A percentile compares a stretch with the other conserved stretches of the same genome.
phyloP scores from a whole-genome alignment of 2,888 invertebrate genomes.

The Tyria jacobaeae region DNA sequence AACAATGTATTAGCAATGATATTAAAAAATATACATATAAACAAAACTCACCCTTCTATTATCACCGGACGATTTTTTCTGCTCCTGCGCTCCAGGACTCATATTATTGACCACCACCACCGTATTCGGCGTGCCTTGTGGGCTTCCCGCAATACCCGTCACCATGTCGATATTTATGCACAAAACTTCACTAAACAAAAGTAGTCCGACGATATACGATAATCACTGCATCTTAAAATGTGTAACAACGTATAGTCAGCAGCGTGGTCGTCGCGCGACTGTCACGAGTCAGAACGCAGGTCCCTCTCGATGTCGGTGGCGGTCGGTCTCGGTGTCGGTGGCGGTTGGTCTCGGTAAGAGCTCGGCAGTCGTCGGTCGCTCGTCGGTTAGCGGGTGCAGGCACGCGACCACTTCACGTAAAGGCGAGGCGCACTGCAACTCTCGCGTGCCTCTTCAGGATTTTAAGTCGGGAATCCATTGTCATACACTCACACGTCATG shows the following conservation, averaged over 20 bases:
- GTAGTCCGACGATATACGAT: slow-evolving; percentile 35
- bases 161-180: slow-evolving; percentile 68
- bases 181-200: slow-evolving; percentile 50
- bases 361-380: slow-evolving; percentile 39
- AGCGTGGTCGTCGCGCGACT: slow-evolving; percentile 76
- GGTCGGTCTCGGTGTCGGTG: slow-evolving; percentile 21
- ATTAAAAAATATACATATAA: slow-evolving; percentile 9
- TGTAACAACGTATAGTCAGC: slow-evolving; percentile 52
- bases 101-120: slow-evolving; percentile 59
- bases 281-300: slow-evolving; percentile 50
- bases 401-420: slow-evolving; percentile 78
- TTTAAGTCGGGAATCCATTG: slow-evolving; percentile 51
- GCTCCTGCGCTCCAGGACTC: slow-evolving; percentile 62
- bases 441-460: slow-evolving; percentile 66
- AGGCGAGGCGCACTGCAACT: slow-evolving; percentile 60
- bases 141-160: slow-evolving; percentile 74
- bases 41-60: slow-evolving; percentile 75
- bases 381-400: slow-evolving; percentile 44
- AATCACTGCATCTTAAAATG: slow-evolving; percentile 60
- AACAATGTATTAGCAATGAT: neutral
- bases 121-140: slow-evolving; percentile 64
- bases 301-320: slow-evolving; percentile 12
- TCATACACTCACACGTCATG: slow-evolving; percentile 14
- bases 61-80: slow-evolving; percentile 72
- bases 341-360: slow-evolving; percentile 15